A percentile compares a stretch with the other conserved stretches of the same genome.
Conservation (phyloP, 2,888 invertebrate species). For the Nephrotoma appendiculata region DNA sequence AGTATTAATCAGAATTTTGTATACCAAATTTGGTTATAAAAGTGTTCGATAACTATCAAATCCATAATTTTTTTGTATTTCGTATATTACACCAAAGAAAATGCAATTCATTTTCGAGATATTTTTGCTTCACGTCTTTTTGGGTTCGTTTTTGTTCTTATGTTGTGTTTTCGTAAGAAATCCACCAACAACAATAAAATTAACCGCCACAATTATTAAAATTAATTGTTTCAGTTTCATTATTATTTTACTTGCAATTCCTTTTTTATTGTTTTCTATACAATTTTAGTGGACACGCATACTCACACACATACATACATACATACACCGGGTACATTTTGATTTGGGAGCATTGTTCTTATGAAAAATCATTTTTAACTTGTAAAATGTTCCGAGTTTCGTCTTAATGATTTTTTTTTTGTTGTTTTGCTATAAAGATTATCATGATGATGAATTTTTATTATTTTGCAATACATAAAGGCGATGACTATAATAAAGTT, state of each 20-base stretch:
- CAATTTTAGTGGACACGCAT: neutral
- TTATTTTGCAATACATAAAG: neutral
- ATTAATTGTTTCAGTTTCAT: neutral
- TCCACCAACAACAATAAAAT: neutral
- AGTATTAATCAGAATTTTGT: neutral
- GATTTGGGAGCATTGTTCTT: neutral
- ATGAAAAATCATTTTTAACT: neutral
- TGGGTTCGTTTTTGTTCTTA: neutral
- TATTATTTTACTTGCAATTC: neutral
- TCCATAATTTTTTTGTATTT: neutral
- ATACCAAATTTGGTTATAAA: neutral
- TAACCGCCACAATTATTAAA: neutral
- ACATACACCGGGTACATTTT: neutral
- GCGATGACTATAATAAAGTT: neutral
- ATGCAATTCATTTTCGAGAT: neutral
- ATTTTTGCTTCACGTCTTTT: neutral
- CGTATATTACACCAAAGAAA: neutral
- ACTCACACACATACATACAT: neutral
- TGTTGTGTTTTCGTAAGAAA: neutral
- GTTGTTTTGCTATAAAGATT: neutral
- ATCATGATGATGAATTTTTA: neutral
- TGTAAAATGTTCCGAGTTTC: neutral
- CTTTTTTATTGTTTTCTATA: neutral
- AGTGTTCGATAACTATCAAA: neutral
- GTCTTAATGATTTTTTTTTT: neutral